Evolutionary conservation across 2,888 invertebrate genomes (phyloP).

Genomic region (Hetaerina titia): DNA sequence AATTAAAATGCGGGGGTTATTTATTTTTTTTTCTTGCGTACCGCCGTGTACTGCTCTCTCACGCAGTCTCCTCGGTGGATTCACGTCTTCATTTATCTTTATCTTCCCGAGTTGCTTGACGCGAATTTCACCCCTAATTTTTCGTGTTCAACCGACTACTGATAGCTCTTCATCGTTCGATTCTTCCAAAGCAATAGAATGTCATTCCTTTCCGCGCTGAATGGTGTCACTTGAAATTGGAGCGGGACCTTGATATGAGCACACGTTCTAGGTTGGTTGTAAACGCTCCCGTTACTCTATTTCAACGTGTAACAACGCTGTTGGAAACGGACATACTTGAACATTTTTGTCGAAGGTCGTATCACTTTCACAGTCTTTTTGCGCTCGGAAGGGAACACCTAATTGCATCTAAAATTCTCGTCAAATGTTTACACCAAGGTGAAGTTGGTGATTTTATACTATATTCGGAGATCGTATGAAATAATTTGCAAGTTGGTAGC

Average conservation of each 20-base stretch:
- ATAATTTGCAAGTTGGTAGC: neutral
- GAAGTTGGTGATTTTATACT: too few species aligned
- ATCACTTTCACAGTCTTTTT: neutral
- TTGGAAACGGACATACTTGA: neutral
- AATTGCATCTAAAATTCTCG: neutral
- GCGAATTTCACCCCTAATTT: neutral
- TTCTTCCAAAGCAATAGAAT: neutral
- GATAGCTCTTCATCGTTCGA: neutral
- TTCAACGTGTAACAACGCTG: neutral
- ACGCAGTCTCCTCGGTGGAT: too few species aligned
- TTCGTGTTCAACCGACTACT: neutral
- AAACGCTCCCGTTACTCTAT: neutral
- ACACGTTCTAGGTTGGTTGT: neutral
- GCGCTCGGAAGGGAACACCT: neutral
- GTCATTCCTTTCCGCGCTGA: neutral
- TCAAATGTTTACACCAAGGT: neutral
- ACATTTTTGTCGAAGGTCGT: neutral
- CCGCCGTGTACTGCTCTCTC: too few species aligned
- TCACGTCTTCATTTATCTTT: too few species aligned
- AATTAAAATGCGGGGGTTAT: too few species aligned
- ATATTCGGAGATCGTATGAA: too few species aligned
- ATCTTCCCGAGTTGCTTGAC: neutral
- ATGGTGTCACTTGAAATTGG: neutral
- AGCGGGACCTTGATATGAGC: neutral
- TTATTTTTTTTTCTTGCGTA: too few species aligned